These are phyloP conservation scores for Ptychodera flava DNA, from an alignment of 35 echinoderm and acorn worm species.

Conservation along the genomic window DNA sequence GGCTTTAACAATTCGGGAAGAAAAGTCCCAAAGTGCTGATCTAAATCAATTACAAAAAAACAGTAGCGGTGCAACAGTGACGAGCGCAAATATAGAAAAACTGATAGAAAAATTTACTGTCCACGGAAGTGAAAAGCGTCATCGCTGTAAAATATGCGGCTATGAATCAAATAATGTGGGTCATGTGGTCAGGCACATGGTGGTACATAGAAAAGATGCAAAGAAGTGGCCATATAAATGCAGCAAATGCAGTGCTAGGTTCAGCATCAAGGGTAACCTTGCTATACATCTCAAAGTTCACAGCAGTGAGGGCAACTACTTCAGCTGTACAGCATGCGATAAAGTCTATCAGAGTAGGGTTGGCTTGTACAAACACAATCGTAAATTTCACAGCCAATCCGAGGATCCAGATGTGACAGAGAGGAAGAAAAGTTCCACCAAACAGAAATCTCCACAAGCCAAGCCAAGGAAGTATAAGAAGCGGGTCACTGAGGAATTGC, in stretches of 20 bases:
- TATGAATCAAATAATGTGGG: background rate
- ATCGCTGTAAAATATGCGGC: background rate
- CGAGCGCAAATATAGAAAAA: background rate
- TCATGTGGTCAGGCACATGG: background rate
- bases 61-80: background rate
- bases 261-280: background rate
- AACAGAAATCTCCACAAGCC: background rate
- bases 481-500: background rate
- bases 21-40: too few relatives aligned
- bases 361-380: background rate
- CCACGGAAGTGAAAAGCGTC: background rate
- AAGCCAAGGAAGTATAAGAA: background rate
- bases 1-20: too few relatives aligned
- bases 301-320: background rate
- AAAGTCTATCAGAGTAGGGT: background rate
- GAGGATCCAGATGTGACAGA: too few relatives aligned
- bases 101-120: background rate
- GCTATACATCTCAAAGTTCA: background rate
- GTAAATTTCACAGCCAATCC: background rate
- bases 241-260: background rate
- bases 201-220: background rate
- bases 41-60: too few relatives aligned
- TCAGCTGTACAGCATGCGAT: background rate
- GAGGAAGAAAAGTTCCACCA: background rate
- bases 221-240: background rate